Conservation (phyloP, 2,113 vertebrate species). For the Thryonomys swinderianus region DNA sequence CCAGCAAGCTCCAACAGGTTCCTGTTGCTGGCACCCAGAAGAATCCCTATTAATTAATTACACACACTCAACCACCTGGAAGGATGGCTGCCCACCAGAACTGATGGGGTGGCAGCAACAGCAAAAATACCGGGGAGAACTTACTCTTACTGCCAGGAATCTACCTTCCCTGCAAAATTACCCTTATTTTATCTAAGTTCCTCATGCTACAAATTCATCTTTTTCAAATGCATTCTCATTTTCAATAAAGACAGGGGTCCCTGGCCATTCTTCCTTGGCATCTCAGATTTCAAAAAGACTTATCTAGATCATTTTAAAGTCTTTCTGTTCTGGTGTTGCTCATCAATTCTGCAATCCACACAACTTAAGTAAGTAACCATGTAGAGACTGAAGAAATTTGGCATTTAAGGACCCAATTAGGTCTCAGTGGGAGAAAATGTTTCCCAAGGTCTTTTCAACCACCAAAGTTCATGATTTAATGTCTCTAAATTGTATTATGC, state of each 20-base stretch:
- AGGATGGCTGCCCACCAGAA: neutral
- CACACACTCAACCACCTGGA: neutral
- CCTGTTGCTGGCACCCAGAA: neutral
- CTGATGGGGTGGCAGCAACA: neutral
- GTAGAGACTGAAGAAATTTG: constrained; percentile 15
- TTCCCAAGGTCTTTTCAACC: constrained; percentile 35
- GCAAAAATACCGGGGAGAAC: neutral
- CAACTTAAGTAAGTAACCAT: constrained; percentile 22
- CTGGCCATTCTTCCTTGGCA: constrained; percentile 2
- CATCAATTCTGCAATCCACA: constrained; percentile 1
- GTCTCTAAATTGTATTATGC: constrained; percentile 48
- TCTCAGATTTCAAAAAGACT: constrained; percentile 29
- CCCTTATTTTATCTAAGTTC: neutral
- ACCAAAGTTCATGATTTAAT: constrained; percentile 51
- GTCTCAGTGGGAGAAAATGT: neutral
- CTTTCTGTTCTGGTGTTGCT: constrained; percentile 10
- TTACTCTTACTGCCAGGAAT: neutral
- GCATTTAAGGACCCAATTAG: constrained; percentile 10
- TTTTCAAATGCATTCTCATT: neutral
- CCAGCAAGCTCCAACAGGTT: neutral
- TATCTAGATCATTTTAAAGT: neutral
- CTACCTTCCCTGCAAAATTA: neutral
- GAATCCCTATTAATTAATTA: neutral
- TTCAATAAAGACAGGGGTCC: constrained; percentile 9
- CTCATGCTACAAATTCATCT: neutral